These are phyloP conservation scores for Diarsia dahlii DNA, from an alignment of 2,888 invertebrate genomes.

Conservation along the genomic window DNA sequence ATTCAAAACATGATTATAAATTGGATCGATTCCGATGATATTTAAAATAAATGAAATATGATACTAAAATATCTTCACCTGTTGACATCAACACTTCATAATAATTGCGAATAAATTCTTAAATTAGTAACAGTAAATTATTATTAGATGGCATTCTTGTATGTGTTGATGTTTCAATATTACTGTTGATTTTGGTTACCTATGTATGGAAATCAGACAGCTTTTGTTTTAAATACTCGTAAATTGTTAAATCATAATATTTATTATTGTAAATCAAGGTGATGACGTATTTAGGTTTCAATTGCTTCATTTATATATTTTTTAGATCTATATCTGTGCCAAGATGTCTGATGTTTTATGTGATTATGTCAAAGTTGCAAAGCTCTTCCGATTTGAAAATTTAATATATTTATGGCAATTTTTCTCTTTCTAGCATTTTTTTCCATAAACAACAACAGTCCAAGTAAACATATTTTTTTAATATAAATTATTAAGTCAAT, in stretches of 20 bases:
- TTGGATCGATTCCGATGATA: constrained; percentile 26
- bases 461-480: neutral
- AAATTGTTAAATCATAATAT: neutral
- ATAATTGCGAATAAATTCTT: constrained; percentile 15
- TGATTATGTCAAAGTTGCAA: neutral
- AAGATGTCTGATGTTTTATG: neutral
- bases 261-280: neutral
- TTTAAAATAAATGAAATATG: constrained; percentile 2
- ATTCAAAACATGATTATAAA: constrained; percentile 34
- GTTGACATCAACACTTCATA: constrained; percentile 30
- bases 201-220: neutral
- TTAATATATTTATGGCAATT: too few species aligned
- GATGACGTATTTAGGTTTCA: neutral
- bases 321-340: neutral
- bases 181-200: neutral
- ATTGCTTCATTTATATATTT: neutral
- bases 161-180: constrained; percentile 26
- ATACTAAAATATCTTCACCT: constrained; percentile 9
- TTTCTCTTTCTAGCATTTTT: neutral
- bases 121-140: constrained; percentile 12
- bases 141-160: constrained; percentile 16
- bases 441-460: neutral
- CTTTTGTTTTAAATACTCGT: constrained; percentile 12
- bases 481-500: neutral
- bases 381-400: neutral